Percentiles rank a stretch among this genome's conserved stretches.
Evolutionary conservation across 2,888 invertebrate genomes (phyloP).

Genomic region (Nasonovia ribisnigri): DNA sequence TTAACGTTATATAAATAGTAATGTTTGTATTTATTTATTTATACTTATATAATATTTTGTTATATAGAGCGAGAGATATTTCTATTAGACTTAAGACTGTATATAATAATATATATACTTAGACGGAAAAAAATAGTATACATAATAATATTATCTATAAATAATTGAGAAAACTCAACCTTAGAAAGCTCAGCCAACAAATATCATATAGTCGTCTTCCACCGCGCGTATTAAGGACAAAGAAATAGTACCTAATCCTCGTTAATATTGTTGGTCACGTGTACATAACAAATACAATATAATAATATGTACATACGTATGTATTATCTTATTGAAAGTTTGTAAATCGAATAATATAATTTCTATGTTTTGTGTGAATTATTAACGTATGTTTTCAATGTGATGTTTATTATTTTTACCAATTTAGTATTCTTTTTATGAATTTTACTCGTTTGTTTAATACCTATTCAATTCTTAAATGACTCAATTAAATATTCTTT

Average conservation of each 20-base stretch:
- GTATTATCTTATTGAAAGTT: neutral
- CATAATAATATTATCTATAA: neutral
- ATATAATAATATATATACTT: neutral
- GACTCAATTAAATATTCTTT: neutral
- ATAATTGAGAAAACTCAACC: neutral
- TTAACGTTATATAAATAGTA: slow-evolving; percentile 23
- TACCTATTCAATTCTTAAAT: neutral
- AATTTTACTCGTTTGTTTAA: neutral
- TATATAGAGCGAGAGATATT: neutral
- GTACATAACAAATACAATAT: slow-evolving; percentile 5
- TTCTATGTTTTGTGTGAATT: slow-evolving; percentile 27
- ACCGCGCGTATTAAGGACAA: neutral
- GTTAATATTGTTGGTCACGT: slow-evolving; percentile 10
- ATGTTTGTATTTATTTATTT: neutral
- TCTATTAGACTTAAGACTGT: slow-evolving; percentile 1
- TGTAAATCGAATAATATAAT: neutral
- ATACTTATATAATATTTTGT: neutral
- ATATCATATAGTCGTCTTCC: slow-evolving; percentile 64
- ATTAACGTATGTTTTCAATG: neutral
- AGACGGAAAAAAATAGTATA: neutral
- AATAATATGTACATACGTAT: neutral
- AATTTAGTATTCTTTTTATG: slow-evolving; percentile 34
- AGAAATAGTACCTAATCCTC: neutral
- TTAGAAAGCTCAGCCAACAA: slow-evolving; percentile 38
- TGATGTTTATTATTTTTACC: slow-evolving; percentile 39